Percentiles rank a stretch among this genome's conserved stretches.
Conservation (phyloP, 2,113 vertebrate species). For the Grus americana region DNA sequence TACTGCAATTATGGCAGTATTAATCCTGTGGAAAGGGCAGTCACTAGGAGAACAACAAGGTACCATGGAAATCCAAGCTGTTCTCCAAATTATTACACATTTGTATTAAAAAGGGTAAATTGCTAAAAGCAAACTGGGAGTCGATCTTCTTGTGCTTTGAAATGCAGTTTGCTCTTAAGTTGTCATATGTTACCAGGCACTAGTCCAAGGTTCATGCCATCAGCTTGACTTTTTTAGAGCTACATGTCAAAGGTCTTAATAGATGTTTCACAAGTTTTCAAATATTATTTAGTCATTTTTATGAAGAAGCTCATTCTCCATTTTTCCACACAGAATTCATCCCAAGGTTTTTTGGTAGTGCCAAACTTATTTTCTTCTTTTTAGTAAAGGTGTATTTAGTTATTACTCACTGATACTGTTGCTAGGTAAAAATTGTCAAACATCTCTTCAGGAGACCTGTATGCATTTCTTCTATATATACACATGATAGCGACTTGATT, state of each 20-base stretch:
- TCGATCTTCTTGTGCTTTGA: neutral
- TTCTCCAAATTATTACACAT: neutral
- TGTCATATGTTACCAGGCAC: neutral
- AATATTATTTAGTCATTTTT: neutral
- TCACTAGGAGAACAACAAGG: neutral
- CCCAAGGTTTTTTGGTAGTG: accelerated
- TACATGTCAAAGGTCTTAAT: neutral
- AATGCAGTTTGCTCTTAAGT: neutral
- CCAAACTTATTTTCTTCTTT: neutral
- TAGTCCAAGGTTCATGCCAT: neutral
- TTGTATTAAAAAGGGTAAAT: neutral
- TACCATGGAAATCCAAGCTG: neutral
- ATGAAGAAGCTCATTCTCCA: neutral
- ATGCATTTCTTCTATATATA: neutral
- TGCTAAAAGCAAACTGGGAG: neutral
- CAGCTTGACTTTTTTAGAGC: neutral
- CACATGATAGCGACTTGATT: neutral
- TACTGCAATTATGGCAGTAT: neutral
- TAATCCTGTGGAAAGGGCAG: neutral
- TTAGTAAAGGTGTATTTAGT: neutral
- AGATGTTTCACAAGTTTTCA: neutral
- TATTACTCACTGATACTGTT: neutral
- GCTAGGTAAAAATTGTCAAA: neutral
- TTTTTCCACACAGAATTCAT: neutral
- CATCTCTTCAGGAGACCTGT: neutral